Base-by-base conservation (phyloP, 1,140 invertebrate species). In the Drosophila mojavensis region DNA sequence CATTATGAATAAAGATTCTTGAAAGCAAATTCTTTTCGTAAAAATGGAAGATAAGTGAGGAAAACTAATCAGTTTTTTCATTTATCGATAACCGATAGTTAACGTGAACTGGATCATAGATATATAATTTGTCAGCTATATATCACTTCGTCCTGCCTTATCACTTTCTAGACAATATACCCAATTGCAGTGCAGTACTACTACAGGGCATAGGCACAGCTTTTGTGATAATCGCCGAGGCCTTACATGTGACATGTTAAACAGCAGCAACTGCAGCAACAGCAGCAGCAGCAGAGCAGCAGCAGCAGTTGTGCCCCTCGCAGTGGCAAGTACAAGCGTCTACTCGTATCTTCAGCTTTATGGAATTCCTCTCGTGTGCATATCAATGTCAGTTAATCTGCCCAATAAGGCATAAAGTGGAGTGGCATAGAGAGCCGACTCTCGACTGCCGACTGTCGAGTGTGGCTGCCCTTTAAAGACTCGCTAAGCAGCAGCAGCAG, bases 331-430 rank as follows among this genome's bases (percentile, higher is more conserved):
- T 74, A 75, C 59, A 45, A 58, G 54, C 50, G 71, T 70, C 39
- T 63, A 36, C 51, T 39, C 56, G 65, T 69, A 68, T 74, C 58
- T 56, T 47, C 39, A 48, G 59, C 73, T 70, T 70, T 75, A 75
- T 71, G 61, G 67, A 71, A 71, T 75, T 65, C 73, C 51, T 71
- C 53, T 70, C 58, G 58, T 45, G 62, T 39, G 69, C 75, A 73
- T 77, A 77, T 77, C 70, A 77, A 73, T 77, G 75, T 73, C 75
- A 77, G 69, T 67, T 67, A 77, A 77, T 73, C 75, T 74, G 63
- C 69, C 75, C 70, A 77, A 77, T 74, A 77, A 77, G 59, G 66
- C 66, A 76, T 55, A 13, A 69, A 61, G 60, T 50, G 59, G 58
- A 58, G 26, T 39, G 36, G 36, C 36, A 39, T 39, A 39, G 36